phyloP scores from a whole-genome alignment of 1,140 invertebrate species.

The Drosophila azteca region DNA sequence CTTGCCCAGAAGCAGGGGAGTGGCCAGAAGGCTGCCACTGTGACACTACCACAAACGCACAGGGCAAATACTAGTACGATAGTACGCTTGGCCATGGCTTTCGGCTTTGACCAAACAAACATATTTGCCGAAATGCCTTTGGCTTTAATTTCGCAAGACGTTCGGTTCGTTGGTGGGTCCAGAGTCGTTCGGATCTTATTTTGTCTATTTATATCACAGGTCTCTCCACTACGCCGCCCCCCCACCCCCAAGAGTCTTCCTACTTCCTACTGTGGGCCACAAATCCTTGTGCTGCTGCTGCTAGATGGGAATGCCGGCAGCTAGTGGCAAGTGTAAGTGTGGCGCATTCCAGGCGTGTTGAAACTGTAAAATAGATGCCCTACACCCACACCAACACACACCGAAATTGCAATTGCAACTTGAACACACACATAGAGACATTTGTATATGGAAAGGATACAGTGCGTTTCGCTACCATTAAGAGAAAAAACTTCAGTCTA shows the following conservation, averaged over 20 bases:
- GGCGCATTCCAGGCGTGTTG: constrained; percentile 77
- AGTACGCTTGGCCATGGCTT: constrained; percentile 13
- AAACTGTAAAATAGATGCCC: constrained; percentile 74
- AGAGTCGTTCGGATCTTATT: constrained; percentile 52
- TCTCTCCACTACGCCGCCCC: not conserved
- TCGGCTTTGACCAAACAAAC: constrained; percentile 57
- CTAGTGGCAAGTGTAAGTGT: constrained; percentile 70
- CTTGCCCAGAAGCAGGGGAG: constrained; percentile 30
- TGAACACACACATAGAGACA: constrained; percentile 20
- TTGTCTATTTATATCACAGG: constrained; percentile 69
- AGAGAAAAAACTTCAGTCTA: not conserved
- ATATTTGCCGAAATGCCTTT: constrained; percentile 73
- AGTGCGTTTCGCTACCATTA: constrained; percentile 1
- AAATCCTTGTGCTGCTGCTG: not conserved
- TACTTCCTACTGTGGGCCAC: constrained; percentile 5
- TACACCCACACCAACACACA: constrained; percentile 13
- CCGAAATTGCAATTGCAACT: constrained; percentile 51
- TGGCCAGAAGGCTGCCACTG: constrained; percentile 8
- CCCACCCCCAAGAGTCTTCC: constrained; percentile 13
- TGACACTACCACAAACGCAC: constrained; percentile 9
- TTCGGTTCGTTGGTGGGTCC: not conserved
- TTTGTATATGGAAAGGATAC: constrained; percentile 11
- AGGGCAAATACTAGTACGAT: constrained; percentile 29
- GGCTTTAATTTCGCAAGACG: constrained; percentile 76
- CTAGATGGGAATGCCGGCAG: constrained; percentile 48